Base-by-base conservation (phyloP, 2,113 vertebrate genomes). In the Suncus etruscus region DNA sequence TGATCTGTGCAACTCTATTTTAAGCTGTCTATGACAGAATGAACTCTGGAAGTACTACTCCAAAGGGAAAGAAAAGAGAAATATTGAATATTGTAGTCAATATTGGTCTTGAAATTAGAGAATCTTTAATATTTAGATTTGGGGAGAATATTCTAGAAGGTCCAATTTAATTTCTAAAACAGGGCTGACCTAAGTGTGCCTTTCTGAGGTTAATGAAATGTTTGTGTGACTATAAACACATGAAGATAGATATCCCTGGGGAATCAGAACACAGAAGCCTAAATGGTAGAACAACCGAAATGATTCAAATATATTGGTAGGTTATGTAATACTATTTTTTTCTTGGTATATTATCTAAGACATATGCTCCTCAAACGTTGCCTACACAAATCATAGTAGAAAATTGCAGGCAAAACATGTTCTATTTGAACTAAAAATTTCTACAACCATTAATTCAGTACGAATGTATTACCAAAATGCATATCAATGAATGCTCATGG, bases 1-100 rank as follows among this genome's bases (percentile, higher is more conserved):
- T 91, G 93, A 95, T 94, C 92, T 83, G 86, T 87, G 79, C 22
- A 73, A 90, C 69, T 91, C 90, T 95, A 94, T 96, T 96, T 96
- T 96, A 94, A 96, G 91, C 82, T 73, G 63, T 76, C 48, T 63
- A 76, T 16, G 16, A 76, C 63, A 87, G 85, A 94, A 90, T 90
- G 76, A 93, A 93, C 82, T 79, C 72, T 79, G 89, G 80, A 94
- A 61, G 63, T 77, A 32, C 51, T 58, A 90, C 87, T 72, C 68
- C 25, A 61, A 54, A 16, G 22, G 16, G 72, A 48, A 82, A 89
- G n/a, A 68, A 25, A 86, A 81, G 73, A 20, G 8, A 27, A 87
- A 80, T n/a, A 90, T 81, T 75, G 76, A 89, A 50, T 45, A 29
- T 69, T n/a, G 2, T 47, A 86, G 51, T 90, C 91, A 91, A 65